Conservation (phyloP, 2,113 vertebrate species). For the Pholis gunnellus region DNA sequence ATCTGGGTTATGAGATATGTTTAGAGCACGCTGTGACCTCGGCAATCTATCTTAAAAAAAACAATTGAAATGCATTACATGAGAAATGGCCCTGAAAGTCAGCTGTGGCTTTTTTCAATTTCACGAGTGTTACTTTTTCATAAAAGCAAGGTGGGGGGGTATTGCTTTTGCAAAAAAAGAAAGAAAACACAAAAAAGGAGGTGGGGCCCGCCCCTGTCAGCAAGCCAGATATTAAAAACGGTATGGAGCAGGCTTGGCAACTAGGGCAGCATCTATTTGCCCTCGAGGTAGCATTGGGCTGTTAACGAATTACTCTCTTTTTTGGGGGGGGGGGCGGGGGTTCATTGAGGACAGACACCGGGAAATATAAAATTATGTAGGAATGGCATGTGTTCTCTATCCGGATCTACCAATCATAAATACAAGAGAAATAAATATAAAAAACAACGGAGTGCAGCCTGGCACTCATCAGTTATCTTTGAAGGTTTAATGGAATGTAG, state of each 20-base stretch:
- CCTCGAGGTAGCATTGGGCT: constrained; percentile 68
- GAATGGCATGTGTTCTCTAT: constrained; percentile 56
- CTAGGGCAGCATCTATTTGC: constrained; percentile 70
- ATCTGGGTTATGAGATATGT: constrained; percentile 67
- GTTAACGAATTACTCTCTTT: constrained; percentile 74
- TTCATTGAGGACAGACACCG: constrained; percentile 58
- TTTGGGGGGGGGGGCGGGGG: constrained; percentile 6
- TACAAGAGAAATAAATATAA: constrained; percentile 65
- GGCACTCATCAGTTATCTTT: constrained; percentile 78
- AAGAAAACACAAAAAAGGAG: constrained; percentile 34
- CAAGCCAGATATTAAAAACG: constrained; percentile 78
- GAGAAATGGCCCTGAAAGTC: constrained; percentile 58
- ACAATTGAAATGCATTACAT: constrained; percentile 62
- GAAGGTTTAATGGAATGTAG: constrained; percentile 80
- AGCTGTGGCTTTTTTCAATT: constrained; percentile 69
- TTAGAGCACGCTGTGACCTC: constrained; percentile 44
- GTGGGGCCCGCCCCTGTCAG: constrained; percentile 44
- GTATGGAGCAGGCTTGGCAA: constrained; percentile 53
- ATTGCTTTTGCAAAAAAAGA: constrained; percentile 57
- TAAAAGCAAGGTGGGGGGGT: constrained; percentile 32
- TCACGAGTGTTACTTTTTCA: constrained; percentile 73
- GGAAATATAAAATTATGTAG: constrained; percentile 74
- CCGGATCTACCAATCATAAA: constrained; percentile 73
- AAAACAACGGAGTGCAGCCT: constrained; percentile 46
- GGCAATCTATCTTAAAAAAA: constrained; percentile 58